Evolutionary conservation across 2,888 invertebrate genomes (phyloP), one percentile per base, ranked within the genome.

Genomic region (Mythimna loreyi): DNA sequence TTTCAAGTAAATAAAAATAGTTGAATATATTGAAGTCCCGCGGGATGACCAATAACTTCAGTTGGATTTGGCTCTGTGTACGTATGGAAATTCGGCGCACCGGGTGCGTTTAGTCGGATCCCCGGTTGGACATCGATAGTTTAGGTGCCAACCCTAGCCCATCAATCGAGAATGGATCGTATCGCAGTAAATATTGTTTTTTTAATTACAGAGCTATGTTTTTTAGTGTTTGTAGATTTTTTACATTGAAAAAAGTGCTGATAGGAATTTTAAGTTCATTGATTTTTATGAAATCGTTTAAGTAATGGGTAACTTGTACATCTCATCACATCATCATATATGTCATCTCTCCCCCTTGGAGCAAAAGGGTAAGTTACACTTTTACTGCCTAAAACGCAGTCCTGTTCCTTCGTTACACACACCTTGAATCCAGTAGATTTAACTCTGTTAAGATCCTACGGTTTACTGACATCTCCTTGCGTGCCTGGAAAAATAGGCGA

Each of bases 31-130:
- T 90, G 91, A 90, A 90, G 86, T 87, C 94, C 89, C 93, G 78
- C 85, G 94, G 93, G 95, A 94, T 88, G 91, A 92, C 92, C 94
- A 93, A 94, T 94, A 94, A 92, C 91, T 93, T 91, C 81, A 85
- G 85, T 87, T 85, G 92, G 92, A 92, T 93, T 92, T 90, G 87
- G 88, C 85, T 90, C 87, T 90, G 90, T 92, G 90, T 92, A 91
- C 91, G 89, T 93, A 93, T 92, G 92, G 91, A 91, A 93, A 94
- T 94, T 85, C 82, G 77, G 78, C 85, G 80, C 83, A 83, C 85
- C 85, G 85, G 84, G 75, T 88, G 88, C 86, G 86, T 88, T 88
- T 86, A 87, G 87, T 85, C 78, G 59, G 57, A 68, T 84, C 81
- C 80, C 79, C 76, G 79, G 81, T 81, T 81, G 83, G 85, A 83